Evolutionary conservation across 2,888 invertebrate species (phyloP), one percentile per base, ranked within the genome.

Genomic region (Scotopteryx bipunctaria): DNA sequence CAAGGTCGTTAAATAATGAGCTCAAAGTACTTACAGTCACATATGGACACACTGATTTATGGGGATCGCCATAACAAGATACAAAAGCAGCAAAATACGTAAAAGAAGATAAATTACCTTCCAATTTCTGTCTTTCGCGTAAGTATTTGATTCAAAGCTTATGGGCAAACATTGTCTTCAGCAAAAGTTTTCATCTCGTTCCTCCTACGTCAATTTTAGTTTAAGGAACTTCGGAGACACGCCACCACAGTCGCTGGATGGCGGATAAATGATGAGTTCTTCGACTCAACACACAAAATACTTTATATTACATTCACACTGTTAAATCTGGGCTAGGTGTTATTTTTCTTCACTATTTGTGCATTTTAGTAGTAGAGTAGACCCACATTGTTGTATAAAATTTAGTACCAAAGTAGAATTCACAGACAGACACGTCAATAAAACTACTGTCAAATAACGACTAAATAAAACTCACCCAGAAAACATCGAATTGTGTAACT

Each of bases 401-500:
- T n/a, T n/a, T n/a, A n/a, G n/a, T n/a, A n/a, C n/a, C n/a, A 31
- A 31, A 2, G 31, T 31, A 15, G 8, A n/a, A 9, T n/a, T 33
- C 9, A 33, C 8, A 9, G 8, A 33, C 8, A 9, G 8, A 15
- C 2, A 17, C 1, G 9, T 17, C 11, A 13, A 31, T 11, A 16
- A 17, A 42, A 42, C 37, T 46, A 19, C 8, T 8, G 25, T 15
- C 11, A 48, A 23, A 37, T 43, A 37, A 49, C 13, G 45, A 17
- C 21, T 55, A 62, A 66, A 69, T 73, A 64, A 58, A 68, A 61
- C 69, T 66, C 69, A 68, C 68, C 64, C 64, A 68, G 67, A 67
- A 52, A 76, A 69, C 74, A 81, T 79, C 71, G 76, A 78, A 80
- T 76, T 76, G 73, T 70, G 70, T 69, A 82, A 77, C 76, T 76